Percentiles rank a stretch among this genome's conserved stretches.
phyloP scores from a whole-genome alignment of 1,140 invertebrate species.

The Sweltsa coloradensis region DNA sequence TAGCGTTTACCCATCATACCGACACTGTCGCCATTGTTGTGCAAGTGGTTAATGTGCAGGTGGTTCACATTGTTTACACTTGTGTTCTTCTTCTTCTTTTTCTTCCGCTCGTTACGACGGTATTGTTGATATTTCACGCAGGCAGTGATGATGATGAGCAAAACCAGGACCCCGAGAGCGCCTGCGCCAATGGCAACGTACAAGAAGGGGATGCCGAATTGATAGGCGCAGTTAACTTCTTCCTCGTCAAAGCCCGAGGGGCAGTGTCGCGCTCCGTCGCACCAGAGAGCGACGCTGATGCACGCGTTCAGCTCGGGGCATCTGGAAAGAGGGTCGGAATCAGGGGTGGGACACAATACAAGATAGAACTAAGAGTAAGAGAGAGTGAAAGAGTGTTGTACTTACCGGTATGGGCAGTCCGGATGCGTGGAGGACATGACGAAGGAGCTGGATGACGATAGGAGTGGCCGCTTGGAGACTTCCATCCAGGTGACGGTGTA shows the following conservation, averaged over 20 bases:
- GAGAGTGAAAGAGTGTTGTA: slow-evolving; percentile 13
- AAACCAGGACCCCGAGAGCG: slow-evolving; percentile 34
- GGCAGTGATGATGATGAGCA: slow-evolving; percentile 42
- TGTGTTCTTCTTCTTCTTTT: slow-evolving; percentile 22
- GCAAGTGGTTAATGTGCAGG: slow-evolving; percentile 43
- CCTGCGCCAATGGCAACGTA: slow-evolving; percentile 49
- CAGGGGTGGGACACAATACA: no score
- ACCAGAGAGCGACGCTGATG: slow-evolving; percentile 57
- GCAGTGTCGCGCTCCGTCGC: slow-evolving; percentile 56
- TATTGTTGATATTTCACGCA: slow-evolving; percentile 49
- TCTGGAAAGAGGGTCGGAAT: slow-evolving; percentile 34
- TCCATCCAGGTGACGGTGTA: slow-evolving; percentile 68
- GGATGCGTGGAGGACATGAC: slow-evolving; percentile 33
- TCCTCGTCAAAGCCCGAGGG: slow-evolving; percentile 63
- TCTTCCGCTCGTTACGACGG: slow-evolving; percentile 45
- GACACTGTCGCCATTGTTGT: slow-evolving; percentile 33
- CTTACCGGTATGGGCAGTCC: slow-evolving; percentile 57
- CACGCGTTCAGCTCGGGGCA: slow-evolving; percentile 60
- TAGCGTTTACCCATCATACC: slow-evolving; percentile 17
- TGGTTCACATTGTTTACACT: slow-evolving; percentile 33
- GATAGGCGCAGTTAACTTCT: slow-evolving; percentile 53
- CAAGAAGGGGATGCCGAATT: slow-evolving; percentile 48
- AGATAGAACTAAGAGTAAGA: slow-evolving; percentile 14
- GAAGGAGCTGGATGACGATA: slow-evolving; percentile 38
- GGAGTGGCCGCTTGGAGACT: slow-evolving; percentile 51